These are phyloP conservation scores for Sarcophilus harrisii DNA, from an alignment of 2,797 vertebrate species.

Conservation along the genomic window DNA sequence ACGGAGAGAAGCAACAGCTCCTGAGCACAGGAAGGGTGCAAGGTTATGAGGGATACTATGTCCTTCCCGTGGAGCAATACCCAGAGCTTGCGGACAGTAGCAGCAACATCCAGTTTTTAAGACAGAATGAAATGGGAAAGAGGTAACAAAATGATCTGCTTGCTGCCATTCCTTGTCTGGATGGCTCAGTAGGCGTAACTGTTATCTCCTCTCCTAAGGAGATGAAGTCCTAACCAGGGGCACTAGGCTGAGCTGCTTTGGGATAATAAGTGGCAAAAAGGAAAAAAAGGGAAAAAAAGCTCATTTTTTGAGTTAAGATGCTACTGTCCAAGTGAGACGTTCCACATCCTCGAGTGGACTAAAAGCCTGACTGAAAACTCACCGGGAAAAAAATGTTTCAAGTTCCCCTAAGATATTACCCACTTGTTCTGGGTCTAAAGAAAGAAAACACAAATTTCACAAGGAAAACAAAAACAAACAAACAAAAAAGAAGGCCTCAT, in stretches of 20 bases:
- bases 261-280: conserved; percentile 90
- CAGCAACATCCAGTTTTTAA: conserved; percentile 99
- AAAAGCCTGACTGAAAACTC: conserved; percentile 87
- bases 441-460: conserved; percentile 68
- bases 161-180: conserved; percentile 87
- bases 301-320: conserved; percentile 95
- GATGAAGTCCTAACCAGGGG: conserved; percentile 93
- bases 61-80: conserved; percentile 98
- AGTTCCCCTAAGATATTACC: conserved; percentile 94
- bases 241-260: conserved; percentile 94
- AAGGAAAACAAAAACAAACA: conserved; percentile 74
- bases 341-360: conserved; percentile 87
- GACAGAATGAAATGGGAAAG: conserved; percentile 99
- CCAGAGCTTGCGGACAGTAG: conserved; percentile 99
- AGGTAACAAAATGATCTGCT: conserved; percentile 97
- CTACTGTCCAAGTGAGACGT: conserved; percentile 90
- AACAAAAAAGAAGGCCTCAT: conserved; percentile 81
- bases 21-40: conserved; percentile 95
- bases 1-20: conserved; percentile 98
- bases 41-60: conserved; percentile 98
- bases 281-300: conserved; percentile 81
- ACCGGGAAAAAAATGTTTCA: conserved; percentile 76
- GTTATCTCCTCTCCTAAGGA: conserved; percentile 95
- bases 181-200: conserved; percentile 88
- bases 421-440: conserved; percentile 89